These are phyloP conservation scores for Echiichthys vipera DNA, from an alignment of 2,797 vertebrate genomes.

Conservation along the genomic window DNA sequence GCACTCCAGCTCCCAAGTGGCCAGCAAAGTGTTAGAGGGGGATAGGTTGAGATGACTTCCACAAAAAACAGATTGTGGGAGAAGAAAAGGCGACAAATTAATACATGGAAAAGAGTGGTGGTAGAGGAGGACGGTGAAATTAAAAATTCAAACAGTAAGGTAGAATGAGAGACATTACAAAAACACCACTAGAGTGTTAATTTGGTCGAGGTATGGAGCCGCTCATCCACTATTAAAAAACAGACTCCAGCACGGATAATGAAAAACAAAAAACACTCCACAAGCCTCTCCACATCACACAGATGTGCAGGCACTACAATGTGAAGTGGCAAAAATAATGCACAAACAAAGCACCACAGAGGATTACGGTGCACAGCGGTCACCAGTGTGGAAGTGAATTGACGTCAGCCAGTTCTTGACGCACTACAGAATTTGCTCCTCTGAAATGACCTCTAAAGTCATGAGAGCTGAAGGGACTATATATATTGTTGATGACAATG, in stretches of 20 bases:
- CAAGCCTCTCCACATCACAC: slow-evolving; percentile 70
- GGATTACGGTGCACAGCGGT: slow-evolving; percentile 46
- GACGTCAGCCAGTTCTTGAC: slow-evolving; percentile 63
- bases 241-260: slow-evolving; percentile 69
- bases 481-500: background rate
- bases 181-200: slow-evolving; percentile 71
- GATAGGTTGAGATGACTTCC: slow-evolving; percentile 36
- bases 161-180: slow-evolving; percentile 46
- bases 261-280: slow-evolving; percentile 82
- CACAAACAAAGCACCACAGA: slow-evolving; percentile 65
- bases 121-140: slow-evolving; percentile 40
- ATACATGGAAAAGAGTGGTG: slow-evolving; percentile 39
- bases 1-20: slow-evolving; percentile 55
- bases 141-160: slow-evolving; percentile 51
- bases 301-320: slow-evolving; percentile 70
- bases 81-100: slow-evolving; percentile 37
- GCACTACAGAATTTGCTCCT: slow-evolving; percentile 39
- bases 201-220: slow-evolving; percentile 65
- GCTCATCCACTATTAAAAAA: slow-evolving; percentile 70
- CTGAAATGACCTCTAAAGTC: slow-evolving; percentile 33
- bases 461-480: slow-evolving; percentile 16
- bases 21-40: slow-evolving; percentile 22
- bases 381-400: slow-evolving; percentile 60
- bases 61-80: slow-evolving; percentile 16
- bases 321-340: slow-evolving; percentile 74